Base-by-base conservation (phyloP, 2,797 vertebrate genomes). In the Leucoraja ocellata region DNA sequence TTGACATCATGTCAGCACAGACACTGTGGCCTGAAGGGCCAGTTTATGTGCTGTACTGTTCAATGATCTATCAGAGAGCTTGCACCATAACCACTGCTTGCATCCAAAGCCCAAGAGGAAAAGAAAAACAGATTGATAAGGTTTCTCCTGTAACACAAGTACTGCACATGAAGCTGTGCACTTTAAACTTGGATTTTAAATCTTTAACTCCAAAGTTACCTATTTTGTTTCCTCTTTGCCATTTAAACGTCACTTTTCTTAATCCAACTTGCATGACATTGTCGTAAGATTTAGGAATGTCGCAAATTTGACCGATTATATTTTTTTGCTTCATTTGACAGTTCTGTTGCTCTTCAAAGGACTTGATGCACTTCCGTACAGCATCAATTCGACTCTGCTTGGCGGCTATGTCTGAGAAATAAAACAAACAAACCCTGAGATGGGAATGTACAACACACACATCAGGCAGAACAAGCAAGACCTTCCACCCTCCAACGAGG, bases 161-260 rank as follows among this genome's bases (percentile, higher is more conserved):
- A 65, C 23, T 92, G 71, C 21, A 73, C 10, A 10, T 7, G n/a
- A 74, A 92, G 23, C 39, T 58, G 18, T 28, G 36, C 21, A 73
- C 74, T 4, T n/a, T 1, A 92, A 76, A 91, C 96, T 54, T 25
- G 58, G 28, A 36, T 74, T 74, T 92, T 92, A 36, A 4, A 25
- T 54, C 65, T 39, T 74, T 11, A 91, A 54, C 23, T 76, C 90
- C 23, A 25, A 74, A 4, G 76, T 83, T 96, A 99, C 99, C 99
- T 32, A 99, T 99, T 96, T 99, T 99, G 96, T 99, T 99, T 96
- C 99, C 99, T 95, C 99, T 98, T 95, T 99, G 99, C 99, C 99
- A 99, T 95, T 99, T 99, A 95, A 99, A 99, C 93, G 99, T 99
- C 96, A 99, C 99, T 95, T 99, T 99, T 94, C 99, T 97, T 94